Percentiles rank a stretch among this genome's conserved stretches.
Conservation (phyloP, 2,113 vertebrate species). For the Pollimyrus isidori region DNA sequence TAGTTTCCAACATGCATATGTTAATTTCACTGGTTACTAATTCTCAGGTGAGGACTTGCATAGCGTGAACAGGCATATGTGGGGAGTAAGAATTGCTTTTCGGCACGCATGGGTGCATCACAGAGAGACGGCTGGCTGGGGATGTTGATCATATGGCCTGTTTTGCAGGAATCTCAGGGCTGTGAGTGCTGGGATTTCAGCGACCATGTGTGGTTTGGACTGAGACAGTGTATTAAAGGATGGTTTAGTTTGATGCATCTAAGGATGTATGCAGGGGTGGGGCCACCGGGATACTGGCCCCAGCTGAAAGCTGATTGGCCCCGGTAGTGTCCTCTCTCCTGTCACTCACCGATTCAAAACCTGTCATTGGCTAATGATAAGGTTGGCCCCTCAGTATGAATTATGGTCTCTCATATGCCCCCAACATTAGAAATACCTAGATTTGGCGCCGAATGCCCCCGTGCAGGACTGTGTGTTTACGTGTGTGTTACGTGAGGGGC, state of each 20-base stretch:
- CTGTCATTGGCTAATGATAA: not conserved
- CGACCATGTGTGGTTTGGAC: not conserved
- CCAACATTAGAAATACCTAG: not conserved
- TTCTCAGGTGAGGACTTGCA: not conserved
- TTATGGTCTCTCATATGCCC: not conserved
- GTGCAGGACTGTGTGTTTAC: not conserved
- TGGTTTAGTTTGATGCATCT: not conserved
- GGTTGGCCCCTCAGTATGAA: not conserved
- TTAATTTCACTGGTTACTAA: constrained; percentile 16
- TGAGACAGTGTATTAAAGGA: not conserved
- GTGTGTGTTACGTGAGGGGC: not conserved
- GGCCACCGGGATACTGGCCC: not conserved
- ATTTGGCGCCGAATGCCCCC: not conserved
- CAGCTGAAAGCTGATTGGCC: not conserved
- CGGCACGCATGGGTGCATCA: not conserved
- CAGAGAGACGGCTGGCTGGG: not conserved
- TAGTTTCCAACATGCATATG: not conserved
- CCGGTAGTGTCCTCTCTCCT: not conserved
- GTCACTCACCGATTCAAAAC: not conserved
- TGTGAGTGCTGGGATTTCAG: not conserved
- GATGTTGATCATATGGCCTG: not conserved
- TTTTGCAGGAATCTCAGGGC: not conserved
- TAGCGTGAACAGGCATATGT: not conserved
- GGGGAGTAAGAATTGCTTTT: not conserved
- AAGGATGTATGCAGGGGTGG: not conserved